Base-by-base conservation (phyloP, 2,888 invertebrate species). In the Aleiodes alternator region DNA sequence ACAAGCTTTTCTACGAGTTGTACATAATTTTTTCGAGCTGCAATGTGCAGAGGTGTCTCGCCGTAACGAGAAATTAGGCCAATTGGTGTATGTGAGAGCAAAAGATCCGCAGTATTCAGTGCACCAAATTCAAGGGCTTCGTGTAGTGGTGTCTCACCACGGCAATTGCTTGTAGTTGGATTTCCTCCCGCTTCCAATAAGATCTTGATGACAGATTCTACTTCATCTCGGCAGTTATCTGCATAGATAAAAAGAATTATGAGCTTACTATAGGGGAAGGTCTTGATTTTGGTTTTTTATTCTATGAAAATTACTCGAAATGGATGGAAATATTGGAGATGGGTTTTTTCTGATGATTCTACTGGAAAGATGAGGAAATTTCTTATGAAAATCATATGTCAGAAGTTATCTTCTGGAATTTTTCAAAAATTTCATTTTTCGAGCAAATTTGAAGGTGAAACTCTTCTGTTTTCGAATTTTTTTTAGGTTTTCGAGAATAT, bases 101-200 rank as follows among this genome's bases (percentile, higher is more conserved):
- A 76, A 16, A 85, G 69, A 72, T 79, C 75, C n/a, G 84, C 86
- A 4, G 82, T 84, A 71, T 83, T 85, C 55, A 86, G 72, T 12
- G 84, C 83, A 56, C 86, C 85, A 59, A 84, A 84, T 76, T 87
- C 87, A 14, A 87, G 80, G 29, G 85, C 82, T 76, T 87, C 87
- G 75, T 86, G 85, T 16, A 89, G 79, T n/a, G 89, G 84, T 7
- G 90, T 89, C 79, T 90, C 90, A 6, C 89, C 89, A 8, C 89
- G 85, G 48, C 87, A 87, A 78, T 90, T 90, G 72, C 87, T 85
- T 59, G 87, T 73, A 8, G 86, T 83, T 12, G 88, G 84, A 78
- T 90, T 87, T 0, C 88, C 89, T 4, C 87, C 88, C 31, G 85
- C 85, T 3, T 86, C 86, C 69, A 90, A 73, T 12, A 90, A 80